Evolutionary conservation across 2,797 vertebrate genomes (phyloP).

Genomic region (Squalus acanthias): DNA sequence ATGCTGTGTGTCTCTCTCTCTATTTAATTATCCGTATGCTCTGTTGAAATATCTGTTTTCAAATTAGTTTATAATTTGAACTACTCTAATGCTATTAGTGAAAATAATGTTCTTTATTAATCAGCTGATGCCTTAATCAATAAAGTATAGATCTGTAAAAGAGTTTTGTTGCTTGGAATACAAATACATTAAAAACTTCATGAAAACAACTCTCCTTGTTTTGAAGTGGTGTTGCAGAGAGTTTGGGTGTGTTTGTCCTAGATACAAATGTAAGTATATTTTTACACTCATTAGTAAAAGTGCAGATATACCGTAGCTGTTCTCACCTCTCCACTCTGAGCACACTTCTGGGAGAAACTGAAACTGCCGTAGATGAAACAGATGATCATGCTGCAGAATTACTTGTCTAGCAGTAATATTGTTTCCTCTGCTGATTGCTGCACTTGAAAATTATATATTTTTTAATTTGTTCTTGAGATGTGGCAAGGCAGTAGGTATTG

Average conservation of each 20-base stretch:
- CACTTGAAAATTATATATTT: background rate
- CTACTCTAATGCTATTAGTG: background rate
- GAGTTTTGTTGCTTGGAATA: background rate
- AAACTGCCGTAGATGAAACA: background rate
- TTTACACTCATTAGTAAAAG: background rate
- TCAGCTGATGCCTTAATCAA: constrained; percentile 12
- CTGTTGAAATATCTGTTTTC: background rate
- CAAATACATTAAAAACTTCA: background rate
- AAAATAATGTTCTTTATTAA: background rate
- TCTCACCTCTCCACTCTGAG: background rate
- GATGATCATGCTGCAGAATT: background rate
- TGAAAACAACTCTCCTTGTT: background rate
- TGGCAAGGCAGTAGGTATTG: background rate
- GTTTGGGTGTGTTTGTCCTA: background rate
- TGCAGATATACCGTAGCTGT: background rate
- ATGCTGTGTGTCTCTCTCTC: background rate
- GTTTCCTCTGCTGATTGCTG: too few species aligned
- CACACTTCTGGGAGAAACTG: background rate
- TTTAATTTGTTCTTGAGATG: background rate
- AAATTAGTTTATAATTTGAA: constrained; percentile 1
- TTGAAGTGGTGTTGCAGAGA: background rate
- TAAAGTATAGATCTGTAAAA: background rate
- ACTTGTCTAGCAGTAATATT: background rate
- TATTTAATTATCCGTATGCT: background rate
- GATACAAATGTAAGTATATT: background rate